Evolutionary conservation across 2,797 vertebrate species (phyloP), one percentile per base, ranked within the genome.

Genomic region (Poliocrania exsul): DNA sequence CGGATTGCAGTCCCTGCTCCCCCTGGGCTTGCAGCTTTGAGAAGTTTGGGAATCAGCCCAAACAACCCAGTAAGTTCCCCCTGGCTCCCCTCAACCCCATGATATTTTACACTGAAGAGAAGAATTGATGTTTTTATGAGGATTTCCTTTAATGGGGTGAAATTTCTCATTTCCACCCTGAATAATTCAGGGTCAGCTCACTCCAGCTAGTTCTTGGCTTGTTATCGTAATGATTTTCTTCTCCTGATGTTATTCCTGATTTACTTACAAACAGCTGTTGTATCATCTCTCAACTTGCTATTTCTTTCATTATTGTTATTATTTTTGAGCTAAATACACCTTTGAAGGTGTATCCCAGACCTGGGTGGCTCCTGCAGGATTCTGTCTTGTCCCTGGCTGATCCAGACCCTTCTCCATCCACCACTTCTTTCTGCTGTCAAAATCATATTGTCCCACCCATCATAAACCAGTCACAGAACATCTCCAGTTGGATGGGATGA

Each of bases 161-260:
- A 91, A 17, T 38, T 60, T 37, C 88, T 90, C 57, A 50, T 89
- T 93, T 84, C 62, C 50, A 35, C 56, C 62, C 66, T 93, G 47
- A 86, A 96, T 92, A 81, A 93, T 95, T 94, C 75, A 88, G 67
- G 42, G 54, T 4, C 26, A 57, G 54, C 29, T 88, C 37, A 50
- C 75, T 88, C 58, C 29, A 42, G 53, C 47, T 69, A 50, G 25
- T 61, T 84, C 49, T 83, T 49, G 33, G 10, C 25, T n/a, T 80
- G 37, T 81, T 81, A 86, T 62, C 58, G 79, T 86, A 84, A 91
- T 90, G 77, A 66, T 90, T 90, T 91, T 80, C 14, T 77, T 89
- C 49, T 81, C 90, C 77, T 86, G 72, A 49, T 81, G 37, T 81
- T 82, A 38, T 18, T 67, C 33, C 11, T 86, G 67, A 31, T 71